A percentile compares a stretch with the other conserved stretches of the same genome.
Evolutionary conservation across 35 echinoderm and acorn worm species (phyloP).

Genomic region (Strongylocentrotus purpuratus): DNA sequence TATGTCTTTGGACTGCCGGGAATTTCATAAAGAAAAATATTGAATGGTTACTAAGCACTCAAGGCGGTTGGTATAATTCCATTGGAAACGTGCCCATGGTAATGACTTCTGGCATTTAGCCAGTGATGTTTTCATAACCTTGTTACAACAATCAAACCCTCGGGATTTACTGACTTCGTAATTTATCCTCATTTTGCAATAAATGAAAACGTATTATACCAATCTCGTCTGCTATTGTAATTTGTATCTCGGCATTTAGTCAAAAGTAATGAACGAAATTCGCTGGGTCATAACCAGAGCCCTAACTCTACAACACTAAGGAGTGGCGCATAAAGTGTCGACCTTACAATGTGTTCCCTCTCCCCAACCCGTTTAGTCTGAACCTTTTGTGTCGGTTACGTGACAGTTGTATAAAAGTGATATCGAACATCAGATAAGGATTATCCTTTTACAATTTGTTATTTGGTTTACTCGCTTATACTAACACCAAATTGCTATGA

Average conservation of each 20-base stretch:
- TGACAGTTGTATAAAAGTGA: background rate
- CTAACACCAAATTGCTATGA: background rate
- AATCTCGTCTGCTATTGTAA: background rate
- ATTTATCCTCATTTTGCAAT: slow-evolving; percentile 3
- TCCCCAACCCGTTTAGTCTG: no score
- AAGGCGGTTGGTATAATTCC: background rate
- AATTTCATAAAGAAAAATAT: background rate
- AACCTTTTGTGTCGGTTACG: no score
- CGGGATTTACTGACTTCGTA: background rate
- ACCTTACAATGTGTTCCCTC: no score
- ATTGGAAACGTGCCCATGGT: background rate
- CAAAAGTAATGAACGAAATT: background rate
- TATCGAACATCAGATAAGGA: background rate
- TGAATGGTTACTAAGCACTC: background rate
- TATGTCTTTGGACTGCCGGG: background rate
- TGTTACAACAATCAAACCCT: background rate
- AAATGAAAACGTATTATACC: background rate
- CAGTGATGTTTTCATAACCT: background rate
- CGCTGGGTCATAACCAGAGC: no score
- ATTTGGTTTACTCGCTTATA: background rate
- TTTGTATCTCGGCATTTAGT: background rate
- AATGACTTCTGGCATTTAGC: background rate
- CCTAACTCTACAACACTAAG: no score
- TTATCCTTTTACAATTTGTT: background rate
- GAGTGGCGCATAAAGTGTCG: no score